A percentile compares a stretch with the other conserved stretches of the same genome.
These are phyloP conservation scores for Actinernus sp. DNA, from an alignment of 92 coral and sea anemone species.

Conservation along the genomic window DNA sequence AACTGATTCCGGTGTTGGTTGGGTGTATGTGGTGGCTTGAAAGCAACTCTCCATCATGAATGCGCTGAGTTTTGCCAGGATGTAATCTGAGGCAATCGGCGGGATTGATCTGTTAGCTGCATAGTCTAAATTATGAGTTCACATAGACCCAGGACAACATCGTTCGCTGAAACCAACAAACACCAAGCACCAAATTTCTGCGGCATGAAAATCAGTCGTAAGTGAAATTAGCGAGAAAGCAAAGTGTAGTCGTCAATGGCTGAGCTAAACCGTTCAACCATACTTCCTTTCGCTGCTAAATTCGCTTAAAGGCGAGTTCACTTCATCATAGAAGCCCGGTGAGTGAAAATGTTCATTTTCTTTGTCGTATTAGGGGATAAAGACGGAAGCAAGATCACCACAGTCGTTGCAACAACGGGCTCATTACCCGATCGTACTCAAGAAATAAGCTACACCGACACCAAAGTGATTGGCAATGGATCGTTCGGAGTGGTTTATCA, in stretches of 20 bases:
- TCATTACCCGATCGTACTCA: slow-evolving; percentile 99
- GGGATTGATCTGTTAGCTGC: slow-evolving; percentile 48
- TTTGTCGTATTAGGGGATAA: slow-evolving; percentile 87
- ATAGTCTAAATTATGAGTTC: slow-evolving; percentile 87
- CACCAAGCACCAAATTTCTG: slow-evolving; percentile 92
- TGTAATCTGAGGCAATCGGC: slow-evolving; percentile 48
- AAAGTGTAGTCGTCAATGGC: slow-evolving; percentile 50
- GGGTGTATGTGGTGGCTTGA: slow-evolving; percentile 82
- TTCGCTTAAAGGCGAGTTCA: too few species aligned
- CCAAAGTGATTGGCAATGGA: slow-evolving; percentile 99
- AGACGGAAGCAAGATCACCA: slow-evolving; percentile 99
- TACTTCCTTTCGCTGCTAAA: too few species aligned
- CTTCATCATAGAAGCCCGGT: too few species aligned
- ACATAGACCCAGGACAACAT: slow-evolving; percentile 98
- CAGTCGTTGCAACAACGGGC: slow-evolving; percentile 99
- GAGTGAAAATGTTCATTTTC: slow-evolving; percentile 8
- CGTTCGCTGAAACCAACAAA: slow-evolving; percentile 95
- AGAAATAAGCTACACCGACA: slow-evolving; percentile 99
- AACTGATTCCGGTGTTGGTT: slow-evolving; percentile 63
- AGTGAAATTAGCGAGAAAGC: slow-evolving; percentile 61
- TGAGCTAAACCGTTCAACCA: too few species aligned
- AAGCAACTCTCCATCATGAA: slow-evolving; percentile 91
- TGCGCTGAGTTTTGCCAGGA: slow-evolving; percentile 50
- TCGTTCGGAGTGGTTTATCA: slow-evolving; percentile 99
- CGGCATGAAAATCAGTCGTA: slow-evolving; percentile 99